phyloP scores from a whole-genome alignment of 2,797 vertebrate genomes.

The Xerus rutilus region DNA sequence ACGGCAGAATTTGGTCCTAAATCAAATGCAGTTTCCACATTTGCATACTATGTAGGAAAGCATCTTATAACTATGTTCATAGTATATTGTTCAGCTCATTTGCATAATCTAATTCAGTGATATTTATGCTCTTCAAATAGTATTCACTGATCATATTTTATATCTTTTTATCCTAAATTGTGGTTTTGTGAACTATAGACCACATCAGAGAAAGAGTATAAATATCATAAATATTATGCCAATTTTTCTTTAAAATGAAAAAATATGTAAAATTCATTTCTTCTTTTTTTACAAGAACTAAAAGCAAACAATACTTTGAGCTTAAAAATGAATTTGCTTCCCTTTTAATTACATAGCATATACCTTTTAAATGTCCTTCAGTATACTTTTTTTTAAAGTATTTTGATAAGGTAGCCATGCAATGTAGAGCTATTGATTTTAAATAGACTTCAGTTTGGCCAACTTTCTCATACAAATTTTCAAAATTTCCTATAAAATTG shows the following conservation, averaged over 20 bases:
- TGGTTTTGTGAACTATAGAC: constrained; percentile 76
- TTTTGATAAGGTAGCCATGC: constrained; percentile 42
- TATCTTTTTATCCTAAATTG: constrained; percentile 75
- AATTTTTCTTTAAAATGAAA: constrained; percentile 75
- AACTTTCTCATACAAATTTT: constrained; percentile 6
- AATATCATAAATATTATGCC: constrained; percentile 79
- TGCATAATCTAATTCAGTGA: constrained; percentile 84
- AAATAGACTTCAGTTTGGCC: constrained; percentile 1
- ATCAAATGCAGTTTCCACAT: constrained; percentile 80
- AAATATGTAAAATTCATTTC: constrained; percentile 68
- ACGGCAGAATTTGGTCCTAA: constrained; percentile 80
- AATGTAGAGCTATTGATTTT: constrained; percentile 17
- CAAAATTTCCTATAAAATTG: not conserved
- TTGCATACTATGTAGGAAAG: constrained; percentile 81
- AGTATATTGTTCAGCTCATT: constrained; percentile 83
- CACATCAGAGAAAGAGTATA: constrained; percentile 72
- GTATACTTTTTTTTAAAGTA: constrained; percentile 57
- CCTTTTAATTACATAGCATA: constrained; percentile 28
- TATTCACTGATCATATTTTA: constrained; percentile 81
- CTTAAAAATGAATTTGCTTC: constrained; percentile 24
- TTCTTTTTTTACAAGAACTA: constrained; percentile 63
- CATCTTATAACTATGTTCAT: constrained; percentile 79
- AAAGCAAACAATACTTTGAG: constrained; percentile 39
- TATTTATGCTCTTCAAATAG: constrained; percentile 81
- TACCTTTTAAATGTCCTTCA: not conserved